These are phyloP conservation scores for Chaetodon auriga DNA, from an alignment of 2,113 vertebrate genomes.

Conservation along the genomic window DNA sequence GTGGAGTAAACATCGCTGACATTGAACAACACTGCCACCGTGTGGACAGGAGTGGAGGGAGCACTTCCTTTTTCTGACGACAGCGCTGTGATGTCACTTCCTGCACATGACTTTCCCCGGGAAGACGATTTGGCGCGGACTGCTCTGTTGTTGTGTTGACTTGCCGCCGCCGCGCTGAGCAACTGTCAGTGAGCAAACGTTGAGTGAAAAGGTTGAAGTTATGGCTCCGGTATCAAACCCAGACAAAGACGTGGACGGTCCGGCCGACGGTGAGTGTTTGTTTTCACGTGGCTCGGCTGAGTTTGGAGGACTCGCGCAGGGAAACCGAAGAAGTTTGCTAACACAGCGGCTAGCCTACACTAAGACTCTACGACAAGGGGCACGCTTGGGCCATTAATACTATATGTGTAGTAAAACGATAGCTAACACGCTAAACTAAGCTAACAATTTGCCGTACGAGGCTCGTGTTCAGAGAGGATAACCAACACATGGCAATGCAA, in stretches of 20 bases:
- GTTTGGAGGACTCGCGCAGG: too few species aligned
- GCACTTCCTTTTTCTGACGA: conserved; percentile 36
- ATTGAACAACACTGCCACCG: conserved; percentile 41
- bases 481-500: too few species aligned
- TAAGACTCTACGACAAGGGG: neutral
- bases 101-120: conserved; percentile 84
- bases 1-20: neutral
- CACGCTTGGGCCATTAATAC: neutral
- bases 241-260: conserved; percentile 78
- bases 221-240: conserved; percentile 84
- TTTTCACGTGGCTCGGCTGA: neutral
- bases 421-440: too few species aligned
- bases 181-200: conserved; percentile 13
- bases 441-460: neutral
- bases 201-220: neutral
- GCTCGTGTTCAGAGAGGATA: neutral
- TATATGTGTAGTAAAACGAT: neutral
- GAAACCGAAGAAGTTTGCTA: conserved; percentile 38
- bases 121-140: conserved; percentile 84
- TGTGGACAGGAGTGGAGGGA: neutral
- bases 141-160: conserved; percentile 69
- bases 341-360: conserved; percentile 31
- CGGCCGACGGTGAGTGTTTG: conserved; percentile 73
- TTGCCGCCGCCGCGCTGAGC: neutral
- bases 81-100: conserved; percentile 68